Evolutionary conservation across 2,888 invertebrate species (phyloP).

Genomic region (Lasioglossum zephyrum): DNA sequence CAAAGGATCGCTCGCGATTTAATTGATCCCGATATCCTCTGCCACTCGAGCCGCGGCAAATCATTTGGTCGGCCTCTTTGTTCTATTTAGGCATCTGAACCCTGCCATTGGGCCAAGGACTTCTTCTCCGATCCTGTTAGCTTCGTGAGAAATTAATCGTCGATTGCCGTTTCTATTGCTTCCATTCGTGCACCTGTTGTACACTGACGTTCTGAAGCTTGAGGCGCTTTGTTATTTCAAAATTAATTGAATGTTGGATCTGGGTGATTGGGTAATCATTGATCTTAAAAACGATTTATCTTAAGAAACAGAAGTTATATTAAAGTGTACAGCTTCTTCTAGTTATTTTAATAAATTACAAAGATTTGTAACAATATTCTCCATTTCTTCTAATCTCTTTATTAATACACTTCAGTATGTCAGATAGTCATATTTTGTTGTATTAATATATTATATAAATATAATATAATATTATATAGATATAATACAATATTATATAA

Average conservation of each 20-base stretch:
- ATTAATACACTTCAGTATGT: too few relatives aligned
- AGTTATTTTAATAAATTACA: too few relatives aligned
- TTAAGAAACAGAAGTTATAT: background rate
- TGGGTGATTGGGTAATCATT: too few relatives aligned
- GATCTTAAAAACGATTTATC: background rate
- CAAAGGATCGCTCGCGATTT: background rate
- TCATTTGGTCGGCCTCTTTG: constrained; percentile 21
- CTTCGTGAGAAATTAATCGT: background rate
- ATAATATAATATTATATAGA: too few relatives aligned
- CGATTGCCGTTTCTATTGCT: background rate
- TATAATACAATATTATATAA: too few relatives aligned
- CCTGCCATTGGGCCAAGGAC: constrained; percentile 34
- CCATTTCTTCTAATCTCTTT: too few relatives aligned
- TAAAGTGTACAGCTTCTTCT: too few relatives aligned
- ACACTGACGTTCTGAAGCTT: background rate
- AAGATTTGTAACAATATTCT: too few relatives aligned
- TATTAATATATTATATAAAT: too few relatives aligned
- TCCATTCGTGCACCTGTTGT: background rate
- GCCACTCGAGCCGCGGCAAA: background rate
- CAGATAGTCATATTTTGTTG: too few relatives aligned
- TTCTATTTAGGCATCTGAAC: constrained; percentile 11
- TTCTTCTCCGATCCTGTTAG: constrained; percentile 17
- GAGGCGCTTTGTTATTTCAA: background rate
- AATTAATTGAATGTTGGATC: background rate
- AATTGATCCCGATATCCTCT: background rate